A percentile compares a stretch with the other conserved stretches of the same genome.
Conservation (phyloP, 2,797 vertebrate genomes). For the Lutjanus campechanus region DNA sequence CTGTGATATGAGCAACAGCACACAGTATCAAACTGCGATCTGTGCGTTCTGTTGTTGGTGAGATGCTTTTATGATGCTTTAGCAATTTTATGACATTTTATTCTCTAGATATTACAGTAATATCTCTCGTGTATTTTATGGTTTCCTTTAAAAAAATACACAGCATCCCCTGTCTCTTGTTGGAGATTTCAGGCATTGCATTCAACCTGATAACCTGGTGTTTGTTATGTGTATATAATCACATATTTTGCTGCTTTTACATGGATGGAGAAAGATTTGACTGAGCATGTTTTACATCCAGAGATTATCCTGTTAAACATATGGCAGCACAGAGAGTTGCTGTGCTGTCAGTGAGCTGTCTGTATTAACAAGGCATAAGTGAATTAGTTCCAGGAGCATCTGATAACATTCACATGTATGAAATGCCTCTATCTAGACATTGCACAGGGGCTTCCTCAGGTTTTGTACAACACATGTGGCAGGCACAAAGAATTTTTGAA, state of each 20-base stretch:
- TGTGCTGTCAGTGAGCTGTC: slow-evolving; percentile 18
- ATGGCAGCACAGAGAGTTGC: slow-evolving; percentile 16
- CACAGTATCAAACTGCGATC: background rate
- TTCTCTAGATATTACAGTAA: background rate
- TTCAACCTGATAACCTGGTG: background rate
- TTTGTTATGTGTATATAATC: background rate
- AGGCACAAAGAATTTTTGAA: slow-evolving; percentile 28
- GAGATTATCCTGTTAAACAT: slow-evolving; percentile 25
- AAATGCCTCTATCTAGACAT: slow-evolving; percentile 58
- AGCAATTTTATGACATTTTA: background rate
- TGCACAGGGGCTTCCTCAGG: slow-evolving; percentile 45
- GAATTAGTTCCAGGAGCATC: slow-evolving; percentile 41
- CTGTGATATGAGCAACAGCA: background rate
- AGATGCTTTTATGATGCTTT: background rate
- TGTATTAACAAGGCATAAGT: slow-evolving; percentile 38
- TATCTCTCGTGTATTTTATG: background rate
- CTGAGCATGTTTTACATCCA: slow-evolving; percentile 6
- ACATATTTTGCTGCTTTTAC: background rate
- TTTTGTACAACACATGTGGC: slow-evolving; percentile 26
- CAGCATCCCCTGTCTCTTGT: background rate
- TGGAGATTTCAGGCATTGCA: background rate
- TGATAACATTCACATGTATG: slow-evolving; percentile 72
- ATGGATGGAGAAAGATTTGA: background rate
- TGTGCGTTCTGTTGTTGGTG: background rate
- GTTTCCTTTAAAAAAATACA: background rate